These are phyloP conservation scores for Strigops habroptila DNA, from an alignment of 2,113 vertebrate species.

Conservation along the genomic window DNA sequence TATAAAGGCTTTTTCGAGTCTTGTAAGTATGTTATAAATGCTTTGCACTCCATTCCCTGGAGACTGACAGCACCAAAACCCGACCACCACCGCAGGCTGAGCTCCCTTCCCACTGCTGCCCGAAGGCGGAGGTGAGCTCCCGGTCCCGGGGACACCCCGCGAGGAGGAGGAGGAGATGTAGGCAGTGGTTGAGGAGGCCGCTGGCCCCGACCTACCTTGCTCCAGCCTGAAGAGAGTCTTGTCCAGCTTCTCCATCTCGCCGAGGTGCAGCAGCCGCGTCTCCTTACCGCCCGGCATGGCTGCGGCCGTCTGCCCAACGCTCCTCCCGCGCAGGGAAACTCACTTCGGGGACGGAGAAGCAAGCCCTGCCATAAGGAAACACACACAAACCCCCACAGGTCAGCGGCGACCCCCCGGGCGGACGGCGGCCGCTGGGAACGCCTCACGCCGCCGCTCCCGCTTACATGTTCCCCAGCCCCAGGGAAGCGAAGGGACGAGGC, in stretches of 20 bases:
- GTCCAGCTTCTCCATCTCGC: conserved; percentile 86
- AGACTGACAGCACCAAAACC: background rate
- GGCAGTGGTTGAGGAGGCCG: background rate
- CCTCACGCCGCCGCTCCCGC: background rate
- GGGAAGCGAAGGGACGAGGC: background rate
- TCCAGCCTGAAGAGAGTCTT: conserved; percentile 86
- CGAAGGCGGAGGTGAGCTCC: background rate
- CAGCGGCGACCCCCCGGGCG: background rate
- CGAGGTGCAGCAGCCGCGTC: conserved; percentile 77
- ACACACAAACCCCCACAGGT: background rate
- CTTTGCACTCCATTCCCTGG: background rate
- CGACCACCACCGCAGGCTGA: background rate
- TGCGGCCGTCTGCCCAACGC: conserved; percentile 33
- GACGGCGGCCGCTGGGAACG: background rate
- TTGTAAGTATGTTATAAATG: background rate
- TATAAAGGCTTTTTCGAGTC: background rate
- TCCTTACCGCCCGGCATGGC: conserved; percentile 77
- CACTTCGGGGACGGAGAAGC: background rate
- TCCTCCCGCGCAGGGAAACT: conserved; percentile 36
- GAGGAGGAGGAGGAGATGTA: background rate
- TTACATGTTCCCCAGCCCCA: conserved; percentile 39
- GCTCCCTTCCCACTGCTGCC: background rate
- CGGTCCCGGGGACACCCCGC: background rate
- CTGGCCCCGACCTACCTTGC: conserved; percentile 75
- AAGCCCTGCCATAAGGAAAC: conserved; percentile 46